Conservation (phyloP, 2,113 vertebrate genomes). For the Ptilorrhoa leucosticta region DNA sequence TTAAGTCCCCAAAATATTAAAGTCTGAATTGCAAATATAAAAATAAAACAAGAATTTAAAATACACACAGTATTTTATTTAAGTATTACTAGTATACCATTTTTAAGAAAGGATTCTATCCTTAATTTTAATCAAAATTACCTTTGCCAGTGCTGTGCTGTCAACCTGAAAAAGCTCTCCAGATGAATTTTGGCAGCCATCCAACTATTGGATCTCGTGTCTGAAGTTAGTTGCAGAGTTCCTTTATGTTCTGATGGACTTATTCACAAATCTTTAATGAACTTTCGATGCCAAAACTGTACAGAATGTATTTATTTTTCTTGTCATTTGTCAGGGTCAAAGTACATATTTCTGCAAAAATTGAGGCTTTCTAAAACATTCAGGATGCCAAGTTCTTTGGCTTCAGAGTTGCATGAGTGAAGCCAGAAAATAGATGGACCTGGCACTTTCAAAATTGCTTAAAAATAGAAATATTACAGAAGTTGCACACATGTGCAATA, state of each 20-base stretch:
- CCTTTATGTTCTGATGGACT: not conserved
- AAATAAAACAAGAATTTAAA: not conserved
- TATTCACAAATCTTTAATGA: slow-evolving; percentile 28
- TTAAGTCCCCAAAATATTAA: not conserved
- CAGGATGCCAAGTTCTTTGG: slow-evolving; percentile 22
- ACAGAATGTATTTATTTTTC: not conserved
- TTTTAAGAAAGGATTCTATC: not conserved
- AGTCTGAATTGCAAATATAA: not conserved
- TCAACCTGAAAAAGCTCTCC: not conserved
- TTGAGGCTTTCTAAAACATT: not conserved
- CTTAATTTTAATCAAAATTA: slow-evolving; percentile 4
- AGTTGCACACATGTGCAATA: slow-evolving; percentile 46
- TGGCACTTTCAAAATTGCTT: slow-evolving; percentile 38
- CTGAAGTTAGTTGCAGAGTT: not conserved
- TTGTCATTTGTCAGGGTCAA: not conserved
- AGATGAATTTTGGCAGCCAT: not conserved
- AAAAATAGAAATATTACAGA: slow-evolving; percentile 56
- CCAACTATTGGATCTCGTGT: not conserved
- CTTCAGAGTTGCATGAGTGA: not conserved
- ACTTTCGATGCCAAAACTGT: not conserved
- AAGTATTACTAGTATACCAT: not conserved
- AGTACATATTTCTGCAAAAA: slow-evolving; percentile 1
- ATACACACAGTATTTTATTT: not conserved
- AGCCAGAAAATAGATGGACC: slow-evolving; percentile 53
- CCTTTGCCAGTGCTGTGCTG: not conserved